Percentiles rank a stretch among this genome's conserved stretches.
Evolutionary conservation across 92 coral and sea anemone species (phyloP).

Genomic region (Meandrina meandrites): DNA sequence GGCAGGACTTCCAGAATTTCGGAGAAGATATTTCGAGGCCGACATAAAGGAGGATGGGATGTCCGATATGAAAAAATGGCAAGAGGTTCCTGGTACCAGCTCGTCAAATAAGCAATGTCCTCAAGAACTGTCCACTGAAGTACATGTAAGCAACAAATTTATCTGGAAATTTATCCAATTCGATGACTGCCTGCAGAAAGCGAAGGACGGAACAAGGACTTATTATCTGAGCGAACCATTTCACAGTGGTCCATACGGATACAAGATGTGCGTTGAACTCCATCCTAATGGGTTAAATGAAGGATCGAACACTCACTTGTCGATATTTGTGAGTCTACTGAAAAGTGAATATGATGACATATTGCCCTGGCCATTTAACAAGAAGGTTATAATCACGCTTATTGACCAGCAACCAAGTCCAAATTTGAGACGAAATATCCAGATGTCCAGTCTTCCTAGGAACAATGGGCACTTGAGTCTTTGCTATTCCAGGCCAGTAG

Average conservation of each 20-base stretch:
- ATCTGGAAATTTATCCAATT: conserved; percentile 32
- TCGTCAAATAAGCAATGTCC: background rate
- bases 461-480: background rate
- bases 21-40: background rate
- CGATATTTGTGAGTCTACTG: background rate
- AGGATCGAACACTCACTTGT: background rate
- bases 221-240: conserved; percentile 2
- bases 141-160: conserved; percentile 1
- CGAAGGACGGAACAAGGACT: conserved; percentile 15
- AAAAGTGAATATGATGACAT: conserved; percentile 1
- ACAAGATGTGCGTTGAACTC: background rate
- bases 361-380: conserved; percentile 9
- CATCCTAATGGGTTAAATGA: conserved; percentile 17
- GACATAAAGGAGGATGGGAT: conserved; percentile 3
- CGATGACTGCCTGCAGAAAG: conserved; percentile 20
- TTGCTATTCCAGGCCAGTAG: conserved; percentile 1
- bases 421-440: conserved; percentile 6
- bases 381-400: background rate
- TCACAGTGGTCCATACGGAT: conserved; percentile 5
- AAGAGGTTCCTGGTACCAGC: background rate
- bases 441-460: background rate
- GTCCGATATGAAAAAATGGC: background rate
- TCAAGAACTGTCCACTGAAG: conserved; percentile 6
- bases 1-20: background rate
- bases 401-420: conserved; percentile 15